Evolutionary conservation across 2,797 vertebrate genomes (phyloP), one percentile per base, ranked within the genome.

Genomic region (Liasis olivaceus): DNA sequence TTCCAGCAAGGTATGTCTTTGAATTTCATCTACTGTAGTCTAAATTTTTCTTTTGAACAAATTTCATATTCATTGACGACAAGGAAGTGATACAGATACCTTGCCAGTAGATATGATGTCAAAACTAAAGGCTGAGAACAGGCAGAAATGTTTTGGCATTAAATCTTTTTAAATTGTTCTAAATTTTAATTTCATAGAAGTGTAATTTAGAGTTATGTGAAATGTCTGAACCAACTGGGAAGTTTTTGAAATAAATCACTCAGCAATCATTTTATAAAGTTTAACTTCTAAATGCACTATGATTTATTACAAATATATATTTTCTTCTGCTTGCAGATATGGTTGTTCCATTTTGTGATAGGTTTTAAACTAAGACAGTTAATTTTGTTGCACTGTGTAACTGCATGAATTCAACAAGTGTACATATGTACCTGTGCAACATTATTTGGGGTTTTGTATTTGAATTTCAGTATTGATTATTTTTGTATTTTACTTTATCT

Each of bases 401-500:
- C 94, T 97, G 95, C 94, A 97, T 96, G 96, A 96, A 90, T 97
- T 97, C 94, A 97, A 95, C 94, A 96, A 95, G 90, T 96, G 94
- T 96, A 97, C 96, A 87, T 96, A 96, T 0, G 93, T 97, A 97
- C 93, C 95, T 96, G 96, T 97, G 96, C 96, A 96, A 94, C 95
- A 89, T 95, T 95, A 95, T 92, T 96, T 96, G 95, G 95, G 95
- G 91, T 93, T 97, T 97, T 96, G 90, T 97, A 97, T 96, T 97
- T 97, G 91, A 95, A 97, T 96, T 97, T 96, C 94, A 95, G 94
- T 97, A 97, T 97, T 96, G 94, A 94, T 95, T 97, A 95, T 95
- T 96, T 97, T 97, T 97, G 93, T 97, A 96, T 97, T 97, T 97
- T 96, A 97, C 92, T 97, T 97, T 96, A 93, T 94, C 93, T 96